Evolutionary conservation across 1,140 invertebrate genomes (phyloP), one percentile per base, ranked within the genome.

Genomic region (Ctenoplectra terminalis): DNA sequence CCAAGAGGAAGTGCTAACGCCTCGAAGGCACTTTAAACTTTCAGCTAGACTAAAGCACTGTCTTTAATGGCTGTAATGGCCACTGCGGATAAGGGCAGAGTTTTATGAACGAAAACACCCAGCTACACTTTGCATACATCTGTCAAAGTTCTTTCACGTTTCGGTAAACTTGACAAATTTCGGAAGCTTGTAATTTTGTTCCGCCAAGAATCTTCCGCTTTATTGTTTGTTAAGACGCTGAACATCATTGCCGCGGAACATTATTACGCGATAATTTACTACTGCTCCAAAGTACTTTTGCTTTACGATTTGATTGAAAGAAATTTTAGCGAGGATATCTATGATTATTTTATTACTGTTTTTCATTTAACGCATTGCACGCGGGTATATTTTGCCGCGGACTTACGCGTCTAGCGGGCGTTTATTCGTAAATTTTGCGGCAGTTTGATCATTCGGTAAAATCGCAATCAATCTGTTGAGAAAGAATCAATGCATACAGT

Each of bases 21-120:
- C 80, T 87, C 54, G 69, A 60, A 87, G 78, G 82, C 66, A 84
- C 83, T 83, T 87, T 87, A 75, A 84, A 84, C 56, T 87, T 87
- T 74, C 56, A 84, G 46, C 71, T n/a, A n/a, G 48, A 72, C 34
- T 58, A 37, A 83, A 81, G 50, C 46, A 54, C 54, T 64, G 78
- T 72, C 58, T 78, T 67, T 61, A 66, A 75, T 61, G 58, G 46
- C 37, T 31, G 76, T 86, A 86, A 83, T 81, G 67, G 60, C 52
- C 37, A 58, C 29, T 23, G 69, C 64, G 73, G n/a, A 66, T 43
- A 60, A 60, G 43, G n/a, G 17, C 20, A 23, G 78, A 37, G 43
- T 75, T 40, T 75, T 58, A 74, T 8, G 50, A 52, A 79, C 58
- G 43, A 63, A 72, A 72, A 63, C 37, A 52, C 58, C 20, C 2